Evolutionary conservation across 1,140 invertebrate genomes (phyloP), one percentile per base, ranked within the genome.

Genomic region (Magallana ariakensis): DNA sequence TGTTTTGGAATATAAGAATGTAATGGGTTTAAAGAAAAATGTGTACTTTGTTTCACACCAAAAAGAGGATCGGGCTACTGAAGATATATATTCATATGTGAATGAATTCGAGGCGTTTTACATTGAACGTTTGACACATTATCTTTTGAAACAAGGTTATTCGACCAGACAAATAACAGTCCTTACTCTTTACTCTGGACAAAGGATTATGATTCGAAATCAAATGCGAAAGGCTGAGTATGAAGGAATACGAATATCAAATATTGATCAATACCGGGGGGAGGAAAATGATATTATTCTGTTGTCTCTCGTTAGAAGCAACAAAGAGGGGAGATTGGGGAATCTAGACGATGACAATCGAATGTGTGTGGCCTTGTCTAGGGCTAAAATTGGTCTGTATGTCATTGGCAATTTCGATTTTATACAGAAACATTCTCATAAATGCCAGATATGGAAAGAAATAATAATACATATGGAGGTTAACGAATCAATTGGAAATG

Each of bases 271-370:
- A 86, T 94, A 91, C 83, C 93, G 94, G 95, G 97, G 97, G 0
- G 97, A 98, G 93, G 97, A 98, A 94, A 97, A 96, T 57, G 96
- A 97, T 89, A 97, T 98, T 70, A 97, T 98, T 87, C 91, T 98
- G 4, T 92, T 98, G 10, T 98, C 97, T 0, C 94, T 98, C 10
- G 97, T 98, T 0, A 95, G 97, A 88, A 97, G 96, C 93, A 94
- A 94, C 87, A 87, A 93, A 6, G 94, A 96, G 13, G 95, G 95
- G 16, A 96, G 95, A 56, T 96, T 98, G 92, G 97, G 97, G 6
- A 98, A 98, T 94, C 93, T 98, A 16, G 96, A 95, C 54, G 96
- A 95, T 75, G 95, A 96, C 75, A 98, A 98, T 94, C 94, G 97
- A 80, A 96, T 98, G 57, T 97, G 97, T 95, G 97, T 98, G 1